Base-by-base conservation (phyloP, 2,113 vertebrate species). In the Amphiprion ocellaris region DNA sequence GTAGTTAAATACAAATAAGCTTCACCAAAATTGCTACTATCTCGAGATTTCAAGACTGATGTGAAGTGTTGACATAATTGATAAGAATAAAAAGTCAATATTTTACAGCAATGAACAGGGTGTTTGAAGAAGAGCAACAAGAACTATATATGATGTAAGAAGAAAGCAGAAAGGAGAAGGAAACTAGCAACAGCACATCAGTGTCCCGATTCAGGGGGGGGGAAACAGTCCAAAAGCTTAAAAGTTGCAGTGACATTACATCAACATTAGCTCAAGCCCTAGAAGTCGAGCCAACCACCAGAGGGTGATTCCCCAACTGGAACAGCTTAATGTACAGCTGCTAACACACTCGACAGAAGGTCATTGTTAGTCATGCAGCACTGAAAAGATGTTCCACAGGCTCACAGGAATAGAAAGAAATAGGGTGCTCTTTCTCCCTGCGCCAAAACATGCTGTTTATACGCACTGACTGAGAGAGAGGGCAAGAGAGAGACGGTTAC, bases 181-280 rank as follows among this genome's bases (percentile, higher is more conserved):
- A 60, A 15, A 73, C 14, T 26, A 21, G 66, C 15, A 79, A 47
- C 37, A 79, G 23, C 46, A 53, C 49, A 52, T 80, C 39, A 49
- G 30, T 69, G 41, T 71, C 52, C 41, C 49, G 28, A 77, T 54
- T 67, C 39, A 73, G 16, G 14, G 15, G 14, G 15, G 21, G 72
- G 74, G 60, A 63, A 46, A 60, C 6, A 16, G 26, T 81, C 78
- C 66, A 82, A 76, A 85, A 1, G 28, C 61, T 65, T 52, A 58
- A 66, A 78, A 65, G 56, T 85, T 87, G 64, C 82, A 75, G 58
- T 79, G 79, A 84, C 75, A 87, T 93, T 88, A 85, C 77, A 85
- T 90, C 88, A 89, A 92, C 91, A 89, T 87, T 73, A 89, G 79
- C 83, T 90, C 90, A 79, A 68, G 24, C 26, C 33, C 55, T 67